Percentiles rank a stretch among this genome's conserved stretches.
Evolutionary conservation across 2,797 vertebrate genomes (phyloP).

Genomic region (Sternotherus odoratus): DNA sequence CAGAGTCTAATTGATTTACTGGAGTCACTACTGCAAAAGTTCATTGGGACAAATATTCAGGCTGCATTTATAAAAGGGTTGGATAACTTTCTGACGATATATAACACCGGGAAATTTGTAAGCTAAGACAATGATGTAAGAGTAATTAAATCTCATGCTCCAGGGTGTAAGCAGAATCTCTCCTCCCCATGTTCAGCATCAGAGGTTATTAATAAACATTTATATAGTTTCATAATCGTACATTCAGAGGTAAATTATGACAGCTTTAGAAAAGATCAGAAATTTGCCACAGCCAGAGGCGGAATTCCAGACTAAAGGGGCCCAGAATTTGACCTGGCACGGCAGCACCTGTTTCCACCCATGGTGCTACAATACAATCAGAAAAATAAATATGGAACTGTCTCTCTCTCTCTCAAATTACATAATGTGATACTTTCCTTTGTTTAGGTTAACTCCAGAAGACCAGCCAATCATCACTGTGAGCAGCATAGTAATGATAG

Average conservation of each 20-base stretch:
- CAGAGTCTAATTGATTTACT: conserved; percentile 51
- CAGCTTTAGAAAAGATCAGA: too few species aligned
- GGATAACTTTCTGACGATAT: conserved; percentile 62
- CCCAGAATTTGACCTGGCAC: background rate
- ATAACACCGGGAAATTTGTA: conserved; percentile 53
- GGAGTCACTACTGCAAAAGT: conserved; percentile 53
- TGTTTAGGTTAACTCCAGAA: background rate
- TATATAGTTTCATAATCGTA: background rate
- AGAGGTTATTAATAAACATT: background rate
- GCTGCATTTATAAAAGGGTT: conserved; percentile 25
- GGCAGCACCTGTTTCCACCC: background rate
- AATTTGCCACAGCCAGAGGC: background rate
- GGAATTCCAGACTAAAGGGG: background rate
- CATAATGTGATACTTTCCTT: background rate
- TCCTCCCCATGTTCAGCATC: background rate
- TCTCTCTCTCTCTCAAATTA: background rate
- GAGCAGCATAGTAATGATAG: background rate
- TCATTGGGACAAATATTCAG: conserved; percentile 54
- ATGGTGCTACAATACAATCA: background rate
- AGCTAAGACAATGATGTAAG: conserved; percentile 46
- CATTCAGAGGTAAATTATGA: background rate
- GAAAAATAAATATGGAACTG: background rate
- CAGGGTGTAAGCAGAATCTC: background rate
- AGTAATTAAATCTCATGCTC: conserved; percentile 60
- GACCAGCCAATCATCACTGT: background rate